Conservation (phyloP, 92 coral and sea anemone genomes). For the Anthopleura xanthogrammica region DNA sequence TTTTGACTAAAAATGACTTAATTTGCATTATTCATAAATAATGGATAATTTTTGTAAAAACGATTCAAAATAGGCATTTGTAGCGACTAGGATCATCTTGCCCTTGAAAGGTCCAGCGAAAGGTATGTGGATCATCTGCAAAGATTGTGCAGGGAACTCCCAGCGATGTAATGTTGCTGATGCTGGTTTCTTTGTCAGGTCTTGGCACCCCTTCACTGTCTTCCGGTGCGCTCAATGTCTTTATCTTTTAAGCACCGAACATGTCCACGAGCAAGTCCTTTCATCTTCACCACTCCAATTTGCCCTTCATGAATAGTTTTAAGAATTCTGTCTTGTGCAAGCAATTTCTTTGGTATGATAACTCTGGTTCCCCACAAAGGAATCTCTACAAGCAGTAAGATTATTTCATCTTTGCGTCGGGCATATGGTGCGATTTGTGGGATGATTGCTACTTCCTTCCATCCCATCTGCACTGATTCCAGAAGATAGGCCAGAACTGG, state of each 20-base stretch:
- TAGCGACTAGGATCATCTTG: not conserved
- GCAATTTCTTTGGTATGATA: too few relatives aligned
- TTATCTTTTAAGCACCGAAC: not conserved
- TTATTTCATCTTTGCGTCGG: too few relatives aligned
- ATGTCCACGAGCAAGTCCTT: not conserved
- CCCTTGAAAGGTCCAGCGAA: not conserved
- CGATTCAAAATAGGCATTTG: not conserved
- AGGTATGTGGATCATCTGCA: not conserved
- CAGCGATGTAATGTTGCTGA: not conserved
- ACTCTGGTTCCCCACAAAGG: too few relatives aligned
- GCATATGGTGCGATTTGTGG: too few relatives aligned
- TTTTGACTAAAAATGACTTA: too few relatives aligned
- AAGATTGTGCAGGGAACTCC: not conserved
- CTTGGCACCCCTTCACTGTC: not conserved
- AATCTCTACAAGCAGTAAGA: too few relatives aligned
- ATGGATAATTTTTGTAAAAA: too few relatives aligned
- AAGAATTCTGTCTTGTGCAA: not conserved
- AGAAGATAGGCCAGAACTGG: slow-evolving; percentile 6
- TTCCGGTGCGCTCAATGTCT: not conserved
- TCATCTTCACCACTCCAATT: too few relatives aligned
- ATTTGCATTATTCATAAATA: too few relatives aligned
- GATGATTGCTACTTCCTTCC: not conserved
- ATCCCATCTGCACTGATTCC: slow-evolving; percentile 7
- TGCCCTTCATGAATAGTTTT: too few relatives aligned
- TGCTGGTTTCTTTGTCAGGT: not conserved